These are phyloP conservation scores for Diabrotica virgifera DNA, from an alignment of 1,140 invertebrate genomes.

Conservation along the genomic window DNA sequence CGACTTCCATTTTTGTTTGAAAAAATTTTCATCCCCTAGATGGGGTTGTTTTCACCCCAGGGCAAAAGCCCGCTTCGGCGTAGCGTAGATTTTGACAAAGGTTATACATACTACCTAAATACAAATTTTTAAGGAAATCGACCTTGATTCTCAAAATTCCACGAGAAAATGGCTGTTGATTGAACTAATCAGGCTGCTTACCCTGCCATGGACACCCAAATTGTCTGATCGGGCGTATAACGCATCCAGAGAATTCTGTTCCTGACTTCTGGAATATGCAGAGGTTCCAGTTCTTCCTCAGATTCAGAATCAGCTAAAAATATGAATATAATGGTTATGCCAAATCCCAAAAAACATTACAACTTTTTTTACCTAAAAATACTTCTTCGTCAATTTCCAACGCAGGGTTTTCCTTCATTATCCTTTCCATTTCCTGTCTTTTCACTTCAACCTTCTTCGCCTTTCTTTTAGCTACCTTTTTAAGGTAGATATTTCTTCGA, in stretches of 20 bases:
- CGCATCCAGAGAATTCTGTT: conserved; percentile 54
- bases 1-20: too few species aligned
- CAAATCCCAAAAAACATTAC: background rate
- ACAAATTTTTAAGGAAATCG: too few species aligned
- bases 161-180: too few species aligned
- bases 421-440: conserved; percentile 53
- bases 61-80: too few species aligned
- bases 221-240: conserved; percentile 50
- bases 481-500: conserved; percentile 49
- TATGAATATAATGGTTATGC: background rate
- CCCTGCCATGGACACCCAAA: conserved; percentile 61
- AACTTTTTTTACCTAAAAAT: conserved; percentile 49
- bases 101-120: too few species aligned
- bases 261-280: conserved; percentile 56
- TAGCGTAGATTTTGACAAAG: too few species aligned
- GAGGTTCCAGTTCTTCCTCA: conserved; percentile 54
- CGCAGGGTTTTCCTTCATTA: conserved; percentile 55
- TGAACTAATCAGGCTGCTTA: conserved; percentile 15
- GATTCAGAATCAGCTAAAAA: conserved; percentile 53
- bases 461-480: conserved; percentile 49
- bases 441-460: conserved; percentile 55
- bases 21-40: too few species aligned
- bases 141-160: too few species aligned
- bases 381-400: conserved; percentile 58
- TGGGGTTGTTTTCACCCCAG: too few species aligned